Percentiles rank a stretch among this genome's conserved stretches.
Evolutionary conservation across 2,113 vertebrate genomes (phyloP).

Genomic region (Chamaea fasciata): DNA sequence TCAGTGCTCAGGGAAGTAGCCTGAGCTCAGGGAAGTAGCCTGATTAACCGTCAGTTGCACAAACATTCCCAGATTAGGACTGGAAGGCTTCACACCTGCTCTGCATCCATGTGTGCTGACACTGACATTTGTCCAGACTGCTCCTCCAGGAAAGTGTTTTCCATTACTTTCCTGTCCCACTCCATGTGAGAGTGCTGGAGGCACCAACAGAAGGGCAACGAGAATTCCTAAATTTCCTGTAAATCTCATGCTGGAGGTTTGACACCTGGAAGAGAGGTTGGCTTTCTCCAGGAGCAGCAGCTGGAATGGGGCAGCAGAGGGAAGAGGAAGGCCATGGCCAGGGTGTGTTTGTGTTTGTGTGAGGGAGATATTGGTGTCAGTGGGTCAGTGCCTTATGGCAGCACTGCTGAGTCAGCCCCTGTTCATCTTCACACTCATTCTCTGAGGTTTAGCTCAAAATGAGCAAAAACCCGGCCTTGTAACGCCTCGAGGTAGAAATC

Average conservation of each 20-base stretch:
- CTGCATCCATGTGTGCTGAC: not conserved
- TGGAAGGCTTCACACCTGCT: not conserved
- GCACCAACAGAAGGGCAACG: not conserved
- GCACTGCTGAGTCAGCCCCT: slow-evolving; percentile 14
- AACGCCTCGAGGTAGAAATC: not conserved
- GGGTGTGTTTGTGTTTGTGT: not conserved
- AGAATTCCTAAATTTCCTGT: not conserved
- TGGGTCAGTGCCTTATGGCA: slow-evolving; percentile 28
- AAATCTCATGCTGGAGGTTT: not conserved
- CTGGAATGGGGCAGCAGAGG: not conserved
- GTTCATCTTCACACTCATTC: not conserved
- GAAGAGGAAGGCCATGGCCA: not conserved
- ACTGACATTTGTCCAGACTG: not conserved
- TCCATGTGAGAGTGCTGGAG: accelerated
- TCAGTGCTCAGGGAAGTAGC: not conserved
- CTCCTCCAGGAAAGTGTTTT: not conserved
- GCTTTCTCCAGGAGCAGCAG: not conserved
- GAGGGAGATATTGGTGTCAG: slow-evolving; percentile 9
- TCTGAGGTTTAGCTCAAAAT: not conserved
- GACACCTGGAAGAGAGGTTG: not conserved
- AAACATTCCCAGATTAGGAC: not conserved
- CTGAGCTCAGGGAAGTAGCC: no score
- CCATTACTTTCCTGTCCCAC: not conserved
- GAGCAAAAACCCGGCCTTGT: accelerated
- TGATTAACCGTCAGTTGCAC: slow-evolving; percentile 28